Evolutionary conservation across 2,888 invertebrate genomes (phyloP).

Genomic region (Odontocolon sp.): DNA sequence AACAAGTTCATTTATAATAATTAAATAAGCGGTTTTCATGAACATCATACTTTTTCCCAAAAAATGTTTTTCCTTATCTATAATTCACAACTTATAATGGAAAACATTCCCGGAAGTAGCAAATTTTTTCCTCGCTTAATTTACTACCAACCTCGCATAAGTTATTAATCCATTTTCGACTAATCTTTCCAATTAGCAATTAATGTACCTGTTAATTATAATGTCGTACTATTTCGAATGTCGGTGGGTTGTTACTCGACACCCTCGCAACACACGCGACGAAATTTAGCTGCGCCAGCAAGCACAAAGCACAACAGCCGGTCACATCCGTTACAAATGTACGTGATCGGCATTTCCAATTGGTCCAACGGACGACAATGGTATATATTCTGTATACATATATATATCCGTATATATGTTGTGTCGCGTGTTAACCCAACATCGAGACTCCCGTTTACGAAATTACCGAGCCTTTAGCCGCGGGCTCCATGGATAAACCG

Average conservation of each 20-base stretch:
- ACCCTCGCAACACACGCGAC: neutral
- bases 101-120: neutral
- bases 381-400: neutral
- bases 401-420: neutral
- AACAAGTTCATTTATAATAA: no score
- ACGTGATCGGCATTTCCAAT: conserved; percentile 61
- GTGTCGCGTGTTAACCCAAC: conserved; percentile 52
- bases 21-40: no score
- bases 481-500: conserved; percentile 18
- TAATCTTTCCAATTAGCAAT: conserved; percentile 41
- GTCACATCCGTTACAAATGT: conserved; percentile 55
- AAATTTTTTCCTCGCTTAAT: no score
- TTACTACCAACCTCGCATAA: neutral
- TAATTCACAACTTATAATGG: neutral
- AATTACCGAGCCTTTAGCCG: conserved; percentile 55
- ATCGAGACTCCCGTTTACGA: conserved; percentile 52
- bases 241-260: conserved; percentile 2
- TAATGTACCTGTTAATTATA: no score
- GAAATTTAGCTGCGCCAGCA: conserved; percentile 55
- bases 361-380: conserved; percentile 47
- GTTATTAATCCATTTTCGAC: conserved; percentile 6
- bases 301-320: conserved; percentile 3
- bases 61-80: neutral
- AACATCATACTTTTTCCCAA: no score
- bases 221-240: conserved; percentile 19